Base-by-base conservation (phyloP, 2,797 vertebrate species). In the Coregonus ussuriensis region DNA sequence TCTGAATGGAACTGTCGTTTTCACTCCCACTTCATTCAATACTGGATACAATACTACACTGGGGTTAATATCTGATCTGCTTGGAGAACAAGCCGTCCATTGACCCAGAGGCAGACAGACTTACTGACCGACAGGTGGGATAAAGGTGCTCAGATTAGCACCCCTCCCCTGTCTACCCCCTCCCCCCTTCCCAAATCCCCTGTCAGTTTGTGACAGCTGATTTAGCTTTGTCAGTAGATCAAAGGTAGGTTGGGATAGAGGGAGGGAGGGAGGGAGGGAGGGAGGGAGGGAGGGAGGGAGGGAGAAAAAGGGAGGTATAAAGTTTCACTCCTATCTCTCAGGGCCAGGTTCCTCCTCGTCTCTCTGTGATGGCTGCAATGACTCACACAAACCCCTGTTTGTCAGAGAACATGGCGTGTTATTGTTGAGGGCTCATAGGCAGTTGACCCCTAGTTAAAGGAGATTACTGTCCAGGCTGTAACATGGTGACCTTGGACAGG, bases 371-470 rank as follows among this genome's bases (percentile, higher is more conserved):
- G 67, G 74, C 72, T 6, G 77, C 4, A 74, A 76, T 86, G 62
- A 80, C 63, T 83, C 84, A 82, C 88, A 94, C 93, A 92, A 89
- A 82, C 81, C 82, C 56, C 84, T 63, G 86, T 92, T 92, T 93
- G 92, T 94, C 88, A 85, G 66, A 77, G 86, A 89, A 91, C 83
- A 85, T 80, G 89, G 91, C 84, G 85, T 88, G 85, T 91, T 90
- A 90, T 91, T 91, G 85, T 90, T 87, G 83, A 80, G 74, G 52
- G 78, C 82, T 85, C 90, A 91, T 87, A 90, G 86, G 84, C 83
- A 84, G 86, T 91, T 93, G 93, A 93, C 93, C 93, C 85, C 82
- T 53, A 84, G 81, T 81, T 80, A 79, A 82, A 85, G 71, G 54
- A 81, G 33, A 29, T 74, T 74, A 74, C 84, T 86, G 87, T 92